Evolutionary conservation across 2,113 vertebrate species (phyloP), one percentile per base, ranked within the genome.

Genomic region (Fukomys damarensis): DNA sequence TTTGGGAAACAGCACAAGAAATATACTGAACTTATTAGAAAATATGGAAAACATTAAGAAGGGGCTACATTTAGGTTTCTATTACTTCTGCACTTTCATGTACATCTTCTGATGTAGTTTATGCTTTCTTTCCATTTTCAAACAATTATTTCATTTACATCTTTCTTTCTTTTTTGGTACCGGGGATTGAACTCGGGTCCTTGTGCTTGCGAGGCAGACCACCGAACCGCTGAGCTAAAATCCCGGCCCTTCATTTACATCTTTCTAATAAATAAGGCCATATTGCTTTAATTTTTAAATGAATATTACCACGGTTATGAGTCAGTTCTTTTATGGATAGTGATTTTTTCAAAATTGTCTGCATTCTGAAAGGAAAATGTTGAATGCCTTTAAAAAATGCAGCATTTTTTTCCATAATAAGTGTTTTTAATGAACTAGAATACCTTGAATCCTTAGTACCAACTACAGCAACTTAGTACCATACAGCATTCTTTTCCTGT

Each of bases 211-310:
- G n/a, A n/a, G n/a, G n/a, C n/a, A n/a, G n/a, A n/a, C n/a, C n/a
- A n/a, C n/a, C n/a, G n/a, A n/a, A n/a, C n/a, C n/a, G n/a, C n/a
- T n/a, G n/a, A n/a, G n/a, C n/a, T n/a, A n/a, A n/a, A n/a, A n/a
- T n/a, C n/a, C n/a, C n/a, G n/a, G n/a, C n/a, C n/a, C n/a, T n/a
- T 61, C 54, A n/a, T 80, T 38, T 41, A 17, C 58, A 20, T 79
- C 30, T 35, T 43, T 20, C 10, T 83, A n/a, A 83, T 41, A 84
- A n/a, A 84, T 41, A 84, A 77, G 61, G n/a, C 9, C 11, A 17
- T 72, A 74, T 66, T 74, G 30, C 41, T 58, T 84, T 87, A 84
- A 56, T 88, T 87, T 81, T 96, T 93, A 41, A 79, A 49, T 49
- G 22, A 87, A 86, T 32, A 61, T n/a, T 26, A 56, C 13, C 9